Evolutionary conservation across 1,140 invertebrate genomes (phyloP).

Genomic region (Cydia fagiglandana): DNA sequence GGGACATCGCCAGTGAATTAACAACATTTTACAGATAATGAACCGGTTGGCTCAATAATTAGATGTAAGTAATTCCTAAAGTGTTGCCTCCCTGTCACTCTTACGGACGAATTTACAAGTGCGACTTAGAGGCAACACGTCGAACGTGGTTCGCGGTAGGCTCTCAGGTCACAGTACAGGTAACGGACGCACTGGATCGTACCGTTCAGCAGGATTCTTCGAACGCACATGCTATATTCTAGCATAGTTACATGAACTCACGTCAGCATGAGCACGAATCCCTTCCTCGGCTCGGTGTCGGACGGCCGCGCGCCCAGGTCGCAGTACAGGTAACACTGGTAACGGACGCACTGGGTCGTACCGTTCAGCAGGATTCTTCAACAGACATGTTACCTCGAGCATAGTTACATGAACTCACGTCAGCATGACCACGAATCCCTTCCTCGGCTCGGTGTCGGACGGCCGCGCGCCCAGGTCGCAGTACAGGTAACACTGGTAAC

Average conservation of each 20-base stretch:
- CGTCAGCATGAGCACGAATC: conserved; percentile 60
- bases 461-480: conserved; percentile 56
- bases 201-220: conserved; percentile 64
- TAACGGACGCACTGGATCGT: conserved; percentile 62
- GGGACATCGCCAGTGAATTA: conserved; percentile 20
- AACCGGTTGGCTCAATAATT: too few relatives aligned
- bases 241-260: neutral
- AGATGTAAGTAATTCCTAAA: too few relatives aligned
- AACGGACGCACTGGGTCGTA: conserved; percentile 60
- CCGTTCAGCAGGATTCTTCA: conserved; percentile 65
- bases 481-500: conserved; percentile 60
- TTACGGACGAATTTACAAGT: too few relatives aligned
- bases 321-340: conserved; percentile 64
- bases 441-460: conserved; percentile 47
- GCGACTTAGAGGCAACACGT: too few relatives aligned
- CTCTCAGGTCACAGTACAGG: conserved; percentile 63
- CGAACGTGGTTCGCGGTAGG: too few relatives aligned
- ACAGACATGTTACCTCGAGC: conserved; percentile 55
- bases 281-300: conserved; percentile 50
- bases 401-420: conserved; percentile 52
- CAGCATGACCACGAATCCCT: conserved; percentile 63
- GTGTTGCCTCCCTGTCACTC: too few relatives aligned
- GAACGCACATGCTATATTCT: conserved; percentile 57
- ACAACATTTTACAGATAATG: too few relatives aligned
- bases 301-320: conserved; percentile 48